Evolutionary conservation across 1,140 invertebrate species (phyloP), one percentile per base, ranked within the genome.

Genomic region (Megathymus violae): DNA sequence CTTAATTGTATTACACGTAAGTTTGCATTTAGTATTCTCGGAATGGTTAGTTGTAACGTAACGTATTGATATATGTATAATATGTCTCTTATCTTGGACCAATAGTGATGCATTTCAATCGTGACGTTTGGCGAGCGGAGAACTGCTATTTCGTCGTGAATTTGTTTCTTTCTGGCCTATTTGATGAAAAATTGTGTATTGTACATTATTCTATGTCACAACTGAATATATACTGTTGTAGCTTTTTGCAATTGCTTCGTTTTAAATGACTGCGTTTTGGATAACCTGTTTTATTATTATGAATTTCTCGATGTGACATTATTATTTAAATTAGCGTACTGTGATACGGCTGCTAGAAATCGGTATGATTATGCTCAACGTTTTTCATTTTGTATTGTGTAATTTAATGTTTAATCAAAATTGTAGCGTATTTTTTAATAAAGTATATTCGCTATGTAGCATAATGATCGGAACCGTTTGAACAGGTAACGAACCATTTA

Each of bases 271-370:
- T 34, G 4, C 25, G 41, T 38, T 47, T 47, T 47, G 13, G 7
- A 31, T 50, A 41, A 62, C 63, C 43, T 58, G 61, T 58, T n/a
- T n/a, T 64, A 19, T 56, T 61, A 25, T 31, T 50, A 63, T 47
- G 11, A 63, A 64, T 17, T 50, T 66, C 13, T 66, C 40, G 38
- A 68, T 40, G 65, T 71, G 46, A 71, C 62, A 22, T 74, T 78
- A 71, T 72, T 78, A 36, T 76, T 85, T 82, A 81, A 81, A 78
- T 88, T 85, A 85, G 82, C 74, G 77, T 88, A 80, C 82, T 88
- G 85, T 88, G 82, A 88, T 88, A 85, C 82, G 82, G 81, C 81
- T 82, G 81, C 61, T 78, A 71, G 60, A 73, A 79, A 74, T 74
- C 62, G 51, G 69, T 81, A 76, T 78, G 69, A 82, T 82, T 85